A percentile compares a stretch with the other conserved stretches of the same genome.
phyloP scores from a whole-genome alignment of 2,888 invertebrate species.

The Tortrix viridana region DNA sequence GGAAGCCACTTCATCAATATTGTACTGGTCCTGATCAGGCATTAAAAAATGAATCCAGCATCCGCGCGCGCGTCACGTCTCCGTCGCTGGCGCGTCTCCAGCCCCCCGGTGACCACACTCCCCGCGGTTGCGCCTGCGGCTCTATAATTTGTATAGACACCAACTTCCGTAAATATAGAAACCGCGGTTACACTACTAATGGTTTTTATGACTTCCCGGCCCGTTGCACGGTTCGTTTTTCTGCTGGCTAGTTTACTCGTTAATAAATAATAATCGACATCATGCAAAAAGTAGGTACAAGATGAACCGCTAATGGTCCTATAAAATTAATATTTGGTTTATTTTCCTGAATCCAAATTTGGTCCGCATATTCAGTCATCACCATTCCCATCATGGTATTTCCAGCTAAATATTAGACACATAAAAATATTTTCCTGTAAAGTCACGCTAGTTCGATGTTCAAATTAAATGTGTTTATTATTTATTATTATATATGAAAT shows the following conservation, averaged over 20 bases:
- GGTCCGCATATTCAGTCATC: conserved; percentile 3
- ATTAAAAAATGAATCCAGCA: too few relatives aligned
- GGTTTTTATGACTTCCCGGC: conserved; percentile 62
- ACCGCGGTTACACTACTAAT: conserved; percentile 76
- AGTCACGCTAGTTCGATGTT: too few relatives aligned
- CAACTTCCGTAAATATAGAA: conserved; percentile 80
- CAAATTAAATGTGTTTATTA: too few relatives aligned
- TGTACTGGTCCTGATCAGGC: too few relatives aligned
- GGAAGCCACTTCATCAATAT: too few relatives aligned
- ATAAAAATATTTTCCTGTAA: too few relatives aligned
- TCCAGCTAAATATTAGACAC: too few relatives aligned
- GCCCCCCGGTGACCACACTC: conserved; percentile 54
- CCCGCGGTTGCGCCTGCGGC: conserved; percentile 59
- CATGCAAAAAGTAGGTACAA: not conserved
- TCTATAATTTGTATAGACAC: conserved; percentile 68
- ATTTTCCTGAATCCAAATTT: conserved; percentile 6
- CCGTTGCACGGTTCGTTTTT: conserved; percentile 63
- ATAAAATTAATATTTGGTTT: not conserved
- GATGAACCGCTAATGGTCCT: not conserved
- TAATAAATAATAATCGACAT: conserved; percentile 25
- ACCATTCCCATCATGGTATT: not conserved
- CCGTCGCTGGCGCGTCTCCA: conserved; percentile 26
- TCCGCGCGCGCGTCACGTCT: too few relatives aligned
- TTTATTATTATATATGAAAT: too few relatives aligned
- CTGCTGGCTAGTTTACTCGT: conserved; percentile 17